phyloP scores from a whole-genome alignment of 1,140 invertebrate species.

The Orchesella cincta region DNA sequence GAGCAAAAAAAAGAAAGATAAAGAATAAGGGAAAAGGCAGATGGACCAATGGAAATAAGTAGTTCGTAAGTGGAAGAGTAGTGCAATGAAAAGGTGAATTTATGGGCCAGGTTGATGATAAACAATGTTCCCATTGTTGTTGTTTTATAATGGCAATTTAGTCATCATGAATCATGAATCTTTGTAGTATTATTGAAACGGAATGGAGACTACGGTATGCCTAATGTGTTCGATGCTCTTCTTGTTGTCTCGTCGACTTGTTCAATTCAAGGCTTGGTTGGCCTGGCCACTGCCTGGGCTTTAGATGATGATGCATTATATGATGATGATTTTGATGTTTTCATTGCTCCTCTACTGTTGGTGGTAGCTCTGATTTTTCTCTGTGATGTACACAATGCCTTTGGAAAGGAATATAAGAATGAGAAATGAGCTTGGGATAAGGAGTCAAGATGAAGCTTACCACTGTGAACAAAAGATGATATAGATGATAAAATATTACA shows the following conservation, averaged over 20 bases:
- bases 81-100: conserved; percentile 25
- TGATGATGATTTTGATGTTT: too few species aligned
- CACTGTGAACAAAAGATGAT: conserved; percentile 24
- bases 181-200: too few species aligned
- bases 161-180: conserved; percentile 27
- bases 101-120: conserved; percentile 27
- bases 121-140: conserved; percentile 15
- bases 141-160: conserved; percentile 30
- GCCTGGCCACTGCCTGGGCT: too few species aligned
- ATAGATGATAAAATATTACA: too few species aligned
- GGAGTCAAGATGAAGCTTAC: neutral
- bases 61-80: neutral
- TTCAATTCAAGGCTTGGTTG: too few species aligned
- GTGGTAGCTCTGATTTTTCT: too few species aligned
- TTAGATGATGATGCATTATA: too few species aligned
- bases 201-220: too few species aligned
- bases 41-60: neutral
- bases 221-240: too few species aligned
- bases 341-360: too few species aligned
- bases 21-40: neutral
- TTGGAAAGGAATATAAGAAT: neutral
- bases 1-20: neutral
- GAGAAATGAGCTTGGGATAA: neutral
- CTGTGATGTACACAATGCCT: too few species aligned
- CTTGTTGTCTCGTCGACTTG: too few species aligned